Base-by-base conservation (phyloP, 2,113 vertebrate genomes). In the Poeciliopsis retropinna region DNA sequence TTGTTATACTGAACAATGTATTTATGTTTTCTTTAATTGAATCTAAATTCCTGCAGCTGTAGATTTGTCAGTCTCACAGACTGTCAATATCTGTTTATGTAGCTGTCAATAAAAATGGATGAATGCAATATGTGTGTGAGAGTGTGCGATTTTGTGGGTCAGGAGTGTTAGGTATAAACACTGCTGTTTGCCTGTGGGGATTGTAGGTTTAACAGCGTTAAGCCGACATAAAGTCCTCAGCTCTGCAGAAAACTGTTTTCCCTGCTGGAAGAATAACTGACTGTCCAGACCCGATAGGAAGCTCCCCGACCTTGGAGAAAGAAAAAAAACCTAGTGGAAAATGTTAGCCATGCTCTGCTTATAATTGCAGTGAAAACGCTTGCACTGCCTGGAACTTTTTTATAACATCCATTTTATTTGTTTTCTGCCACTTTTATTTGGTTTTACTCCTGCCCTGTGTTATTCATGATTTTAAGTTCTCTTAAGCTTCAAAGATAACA, bases 131-230 rank as follows among this genome's bases (percentile, higher is more conserved):
- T 28, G 64, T 64, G 61, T 57, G 72, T 34, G 79, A n/a, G 3
- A 32, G 47, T n/a, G 75, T 67, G 79, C 69, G 81, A 76, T 73
- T 89, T 73, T 51, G 71, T 81, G 81, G 88, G 89, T 92, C 91
- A 92, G 90, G 88, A 92, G 88, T 85, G 88, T 89, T 78, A 78
- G 90, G 88, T 91, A 91, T 89, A 92, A 87, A 88, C 87, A 61
- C 74, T 81, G 88, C 76, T 83, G 88, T 89, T 89, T 90, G 90
- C 89, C 88, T 90, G 87, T 60, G 66, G 85, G 87, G 90, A 92
- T 91, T 91, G 88, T 76, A 88, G 88, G 90, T 91, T 92, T 91
- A 90, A 92, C 91, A 86, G 81, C 80, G 85, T 74, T 92, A 92
- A 92, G 88, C 90, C 82, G 79, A 88, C 86, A 87, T 82, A 91